A percentile compares a stretch with the other conserved stretches of the same genome.
These are phyloP conservation scores for Bubo bubo DNA, from an alignment of 2,113 vertebrate species.

Conservation along the genomic window DNA sequence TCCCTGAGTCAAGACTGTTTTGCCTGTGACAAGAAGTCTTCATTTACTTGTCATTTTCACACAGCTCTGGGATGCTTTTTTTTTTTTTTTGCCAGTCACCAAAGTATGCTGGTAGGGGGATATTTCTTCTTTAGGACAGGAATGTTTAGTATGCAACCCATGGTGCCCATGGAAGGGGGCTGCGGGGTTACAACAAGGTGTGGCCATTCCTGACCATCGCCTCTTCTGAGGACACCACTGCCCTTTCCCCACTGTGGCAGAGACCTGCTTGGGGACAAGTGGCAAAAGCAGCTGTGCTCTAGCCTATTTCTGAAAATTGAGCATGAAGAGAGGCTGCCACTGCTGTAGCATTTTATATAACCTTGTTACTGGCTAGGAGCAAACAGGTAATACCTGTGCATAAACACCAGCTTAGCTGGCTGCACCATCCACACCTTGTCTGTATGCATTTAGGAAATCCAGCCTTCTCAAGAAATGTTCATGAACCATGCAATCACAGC, in stretches of 20 bases:
- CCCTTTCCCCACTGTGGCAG: neutral
- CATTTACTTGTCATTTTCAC: neutral
- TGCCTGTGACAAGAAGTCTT: neutral
- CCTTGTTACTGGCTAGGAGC: neutral
- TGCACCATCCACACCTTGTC: neutral
- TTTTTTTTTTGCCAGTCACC: neutral
- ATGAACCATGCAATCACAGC: too few relatives aligned
- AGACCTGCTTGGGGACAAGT: neutral
- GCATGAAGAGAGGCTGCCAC: neutral
- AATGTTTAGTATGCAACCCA: accelerated
- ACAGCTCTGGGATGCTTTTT: neutral
- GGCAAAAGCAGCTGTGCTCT: neutral
- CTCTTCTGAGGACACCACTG: neutral
- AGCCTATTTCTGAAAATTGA: neutral
- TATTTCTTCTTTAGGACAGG: neutral
- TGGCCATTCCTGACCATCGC: neutral
- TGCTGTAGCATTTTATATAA: neutral
- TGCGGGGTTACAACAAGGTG: neutral
- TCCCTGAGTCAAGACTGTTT: neutral
- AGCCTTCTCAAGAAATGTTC: neutral
- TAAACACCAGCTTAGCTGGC: neutral
- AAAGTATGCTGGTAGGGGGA: neutral
- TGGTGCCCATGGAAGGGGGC: too few relatives aligned
- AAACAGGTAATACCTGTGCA: neutral
- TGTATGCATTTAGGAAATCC: neutral